Evolutionary conservation across 2,113 vertebrate species (phyloP).

Genomic region (Typhlomys cinereus): DNA sequence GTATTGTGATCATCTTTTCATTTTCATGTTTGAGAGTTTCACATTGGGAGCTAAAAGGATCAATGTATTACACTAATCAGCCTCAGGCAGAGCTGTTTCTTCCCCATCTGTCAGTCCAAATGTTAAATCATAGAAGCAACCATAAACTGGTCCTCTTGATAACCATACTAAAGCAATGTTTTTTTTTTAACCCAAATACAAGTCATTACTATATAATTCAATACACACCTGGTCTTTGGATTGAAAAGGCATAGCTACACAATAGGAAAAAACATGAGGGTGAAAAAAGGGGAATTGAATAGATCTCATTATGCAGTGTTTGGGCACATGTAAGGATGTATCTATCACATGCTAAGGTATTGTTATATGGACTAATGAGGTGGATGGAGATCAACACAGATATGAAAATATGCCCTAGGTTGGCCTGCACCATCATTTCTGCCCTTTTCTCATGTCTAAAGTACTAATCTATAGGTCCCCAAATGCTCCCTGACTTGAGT

Average conservation of each 20-base stretch:
- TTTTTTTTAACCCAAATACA: slow-evolving; percentile 58
- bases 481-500: background rate
- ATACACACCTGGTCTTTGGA: slow-evolving; percentile 55
- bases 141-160: slow-evolving; percentile 4
- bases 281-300: background rate
- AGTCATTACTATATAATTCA: background rate
- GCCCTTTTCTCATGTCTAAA: rapidly evolving
- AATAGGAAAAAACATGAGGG: background rate
- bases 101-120: slow-evolving; percentile 67
- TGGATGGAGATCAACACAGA: background rate
- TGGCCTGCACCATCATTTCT: background rate
- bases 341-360: background rate
- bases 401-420: no score
- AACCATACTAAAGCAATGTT: slow-evolving; percentile 41
- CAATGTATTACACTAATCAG: background rate
- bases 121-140: slow-evolving; percentile 39
- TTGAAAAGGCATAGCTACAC: background rate
- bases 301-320: background rate
- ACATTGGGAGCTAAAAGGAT: background rate
- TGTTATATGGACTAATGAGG: background rate
- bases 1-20: background rate
- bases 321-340: background rate
- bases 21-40: background rate
- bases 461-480: no score
- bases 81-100: slow-evolving; percentile 27